These are phyloP conservation scores for Hylaeus volcanicus DNA, from an alignment of 1,140 invertebrate species.

Conservation along the genomic window DNA sequence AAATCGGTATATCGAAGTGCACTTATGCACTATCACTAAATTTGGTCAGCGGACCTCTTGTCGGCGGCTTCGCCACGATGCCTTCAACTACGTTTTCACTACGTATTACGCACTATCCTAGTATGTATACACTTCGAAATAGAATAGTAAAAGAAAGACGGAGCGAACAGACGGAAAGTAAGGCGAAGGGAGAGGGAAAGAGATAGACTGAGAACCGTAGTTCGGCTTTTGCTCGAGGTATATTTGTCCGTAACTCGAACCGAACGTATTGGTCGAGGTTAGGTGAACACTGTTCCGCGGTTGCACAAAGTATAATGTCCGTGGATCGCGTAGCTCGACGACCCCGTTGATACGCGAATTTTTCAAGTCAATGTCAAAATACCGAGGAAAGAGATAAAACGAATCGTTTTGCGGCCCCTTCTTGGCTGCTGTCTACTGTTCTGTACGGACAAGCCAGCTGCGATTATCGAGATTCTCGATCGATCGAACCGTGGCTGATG, in stretches of 20 bases:
- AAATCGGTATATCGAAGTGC: neutral
- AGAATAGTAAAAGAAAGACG: slow-evolving; percentile 13
- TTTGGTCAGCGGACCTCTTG: slow-evolving; percentile 9
- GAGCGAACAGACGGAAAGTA: slow-evolving; percentile 7
- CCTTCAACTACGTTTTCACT: slow-evolving; percentile 2
- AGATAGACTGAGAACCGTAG: slow-evolving; percentile 19
- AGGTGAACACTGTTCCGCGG: slow-evolving; percentile 18
- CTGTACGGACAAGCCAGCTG: slow-evolving; percentile 32
- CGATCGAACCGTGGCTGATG: neutral
- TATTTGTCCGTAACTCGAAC: slow-evolving; percentile 41
- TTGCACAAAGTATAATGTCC: neutral
- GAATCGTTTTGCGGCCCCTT: slow-evolving; percentile 32
- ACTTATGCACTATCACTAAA: slow-evolving; percentile 29
- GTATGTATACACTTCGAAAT: slow-evolving; percentile 15
- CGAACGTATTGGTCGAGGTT: slow-evolving; percentile 38
- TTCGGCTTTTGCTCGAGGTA: slow-evolving; percentile 7
- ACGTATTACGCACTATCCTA: slow-evolving; percentile 32
- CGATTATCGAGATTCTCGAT: slow-evolving; percentile 34
- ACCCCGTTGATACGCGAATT: slow-evolving; percentile 25
- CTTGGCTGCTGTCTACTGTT: slow-evolving; percentile 55
- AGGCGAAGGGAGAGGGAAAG: slow-evolving; percentile 2
- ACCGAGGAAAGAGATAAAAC: slow-evolving; percentile 11
- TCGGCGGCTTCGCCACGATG: slow-evolving; percentile 11
- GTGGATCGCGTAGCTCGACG: neutral
- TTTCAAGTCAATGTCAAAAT: slow-evolving; percentile 28